A percentile compares a stretch with the other conserved stretches of the same genome.
phyloP scores from a whole-genome alignment of 1,140 invertebrate species.

The Microplitis demolitor region DNA sequence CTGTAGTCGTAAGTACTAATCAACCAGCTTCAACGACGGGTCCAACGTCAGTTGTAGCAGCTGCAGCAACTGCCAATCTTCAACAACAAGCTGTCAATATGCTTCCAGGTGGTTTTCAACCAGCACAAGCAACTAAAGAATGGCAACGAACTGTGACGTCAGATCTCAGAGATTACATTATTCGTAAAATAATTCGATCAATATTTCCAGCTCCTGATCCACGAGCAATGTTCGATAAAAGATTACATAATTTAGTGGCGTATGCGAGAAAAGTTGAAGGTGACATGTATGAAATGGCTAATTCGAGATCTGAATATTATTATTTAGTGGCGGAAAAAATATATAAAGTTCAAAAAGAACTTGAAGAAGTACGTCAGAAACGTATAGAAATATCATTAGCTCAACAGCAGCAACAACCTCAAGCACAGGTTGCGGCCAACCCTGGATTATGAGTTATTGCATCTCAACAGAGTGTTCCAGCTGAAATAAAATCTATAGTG shows the following conservation, averaged over 20 bases:
- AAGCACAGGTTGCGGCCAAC: constrained; percentile 39
- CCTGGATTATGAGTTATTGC: constrained; percentile 47
- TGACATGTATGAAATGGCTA: constrained; percentile 99
- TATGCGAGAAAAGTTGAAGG: constrained; percentile 99
- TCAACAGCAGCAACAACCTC: constrained; percentile 63
- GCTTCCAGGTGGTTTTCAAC: no score
- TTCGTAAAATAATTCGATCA: constrained; percentile 98
- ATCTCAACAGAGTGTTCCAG: constrained; percentile 34
- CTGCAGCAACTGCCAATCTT: constrained; percentile 53
- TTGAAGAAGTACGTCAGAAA: constrained; percentile 86
- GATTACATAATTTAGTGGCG: constrained; percentile 96
- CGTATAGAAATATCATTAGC: constrained; percentile 77
- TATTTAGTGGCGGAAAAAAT: constrained; percentile 98
- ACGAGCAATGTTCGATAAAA: constrained; percentile 87
- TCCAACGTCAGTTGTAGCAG: constrained; percentile 46
- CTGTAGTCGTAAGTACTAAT: constrained; percentile 50
- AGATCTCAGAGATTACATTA: constrained; percentile 96
- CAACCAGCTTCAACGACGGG: constrained; percentile 45
- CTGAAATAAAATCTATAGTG: no score
- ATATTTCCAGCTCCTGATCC: constrained; percentile 98
- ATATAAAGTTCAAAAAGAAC: constrained; percentile 99
- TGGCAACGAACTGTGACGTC: constrained; percentile 97
- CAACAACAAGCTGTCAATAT: constrained; percentile 33
- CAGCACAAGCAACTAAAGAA: constrained; percentile 87
- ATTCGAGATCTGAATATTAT: constrained; percentile 96